Evolutionary conservation across 2,888 invertebrate species (phyloP).

Genomic region (Corbicula japonica): DNA sequence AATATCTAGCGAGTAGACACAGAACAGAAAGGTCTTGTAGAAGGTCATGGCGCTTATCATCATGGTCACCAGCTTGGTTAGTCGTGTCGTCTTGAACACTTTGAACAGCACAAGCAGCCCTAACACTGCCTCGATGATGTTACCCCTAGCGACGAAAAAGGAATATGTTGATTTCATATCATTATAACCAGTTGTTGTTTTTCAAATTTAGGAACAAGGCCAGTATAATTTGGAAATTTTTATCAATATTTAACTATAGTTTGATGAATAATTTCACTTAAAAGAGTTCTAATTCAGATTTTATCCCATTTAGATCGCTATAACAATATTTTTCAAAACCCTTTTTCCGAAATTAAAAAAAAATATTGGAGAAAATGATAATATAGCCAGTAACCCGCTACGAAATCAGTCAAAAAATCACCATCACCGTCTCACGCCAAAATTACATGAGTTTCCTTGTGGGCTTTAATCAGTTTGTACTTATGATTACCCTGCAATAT

Average conservation of each 20-base stretch:
- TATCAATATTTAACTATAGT: too few relatives aligned
- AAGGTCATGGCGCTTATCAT: constrained; percentile 37
- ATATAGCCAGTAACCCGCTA: neutral
- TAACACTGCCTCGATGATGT: constrained; percentile 36
- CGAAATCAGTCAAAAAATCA: neutral
- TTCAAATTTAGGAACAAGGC: too few relatives aligned
- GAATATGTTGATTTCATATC: neutral
- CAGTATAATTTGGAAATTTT: too few relatives aligned
- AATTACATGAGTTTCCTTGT: neutral
- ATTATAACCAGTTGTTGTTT: too few relatives aligned
- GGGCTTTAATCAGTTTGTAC: neutral
- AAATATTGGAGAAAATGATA: neutral
- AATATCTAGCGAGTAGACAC: constrained; percentile 43
- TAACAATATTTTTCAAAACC: too few relatives aligned
- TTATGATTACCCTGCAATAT: too few relatives aligned
- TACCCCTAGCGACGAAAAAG: constrained; percentile 30
- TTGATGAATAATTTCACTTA: too few relatives aligned
- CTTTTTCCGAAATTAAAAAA: too few relatives aligned
- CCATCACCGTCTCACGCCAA: neutral
- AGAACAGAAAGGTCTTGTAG: constrained; percentile 46
- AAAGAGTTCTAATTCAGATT: too few relatives aligned
- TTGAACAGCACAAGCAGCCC: constrained; percentile 37
- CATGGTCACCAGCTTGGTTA: constrained; percentile 39
- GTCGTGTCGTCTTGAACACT: constrained; percentile 27
- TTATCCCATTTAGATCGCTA: too few relatives aligned